phyloP scores from a whole-genome alignment of 2,797 vertebrate species.

The Falco rusticolus region DNA sequence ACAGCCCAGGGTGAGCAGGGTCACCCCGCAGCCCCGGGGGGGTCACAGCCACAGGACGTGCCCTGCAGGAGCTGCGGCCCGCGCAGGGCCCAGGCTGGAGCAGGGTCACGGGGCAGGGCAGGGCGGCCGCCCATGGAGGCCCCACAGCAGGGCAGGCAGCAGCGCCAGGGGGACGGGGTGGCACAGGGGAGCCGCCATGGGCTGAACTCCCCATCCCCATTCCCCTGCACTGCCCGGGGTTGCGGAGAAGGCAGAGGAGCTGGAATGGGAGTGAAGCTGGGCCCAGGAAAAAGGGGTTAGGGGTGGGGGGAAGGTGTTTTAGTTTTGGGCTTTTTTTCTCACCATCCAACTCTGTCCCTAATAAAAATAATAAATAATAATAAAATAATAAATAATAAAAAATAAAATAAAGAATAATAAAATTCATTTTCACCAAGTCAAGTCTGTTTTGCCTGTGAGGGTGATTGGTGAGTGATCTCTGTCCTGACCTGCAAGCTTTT shows the following conservation, averaged over 20 bases:
- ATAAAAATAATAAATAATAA: no score
- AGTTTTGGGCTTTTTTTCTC: neutral
- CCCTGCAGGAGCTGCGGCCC: rapidly evolving
- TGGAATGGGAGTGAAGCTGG: neutral
- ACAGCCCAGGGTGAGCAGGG: no score
- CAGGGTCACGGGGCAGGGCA: neutral
- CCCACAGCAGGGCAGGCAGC: neutral
- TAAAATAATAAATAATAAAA: no score
- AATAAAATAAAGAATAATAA: neutral
- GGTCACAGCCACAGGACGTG: no score
- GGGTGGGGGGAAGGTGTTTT: neutral
- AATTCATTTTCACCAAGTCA: neutral
- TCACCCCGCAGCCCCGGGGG: no score
- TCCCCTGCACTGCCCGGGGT: rapidly evolving
- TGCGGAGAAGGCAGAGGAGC: neutral
- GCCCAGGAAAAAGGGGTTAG: neutral
- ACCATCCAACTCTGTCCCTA: neutral
- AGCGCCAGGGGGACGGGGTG: rapidly evolving
- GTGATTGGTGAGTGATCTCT: neutral
- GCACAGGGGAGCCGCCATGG: neutral
- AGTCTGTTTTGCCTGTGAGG: rapidly evolving
- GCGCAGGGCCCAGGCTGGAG: neutral
- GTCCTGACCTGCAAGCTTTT: neutral
- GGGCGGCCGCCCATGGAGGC: neutral
- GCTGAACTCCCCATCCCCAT: no score